A percentile compares a stretch with the other conserved stretches of the same genome.
Evolutionary conservation across 92 coral and sea anemone species (phyloP).

Genomic region (Umimayanthus chanpuru): DNA sequence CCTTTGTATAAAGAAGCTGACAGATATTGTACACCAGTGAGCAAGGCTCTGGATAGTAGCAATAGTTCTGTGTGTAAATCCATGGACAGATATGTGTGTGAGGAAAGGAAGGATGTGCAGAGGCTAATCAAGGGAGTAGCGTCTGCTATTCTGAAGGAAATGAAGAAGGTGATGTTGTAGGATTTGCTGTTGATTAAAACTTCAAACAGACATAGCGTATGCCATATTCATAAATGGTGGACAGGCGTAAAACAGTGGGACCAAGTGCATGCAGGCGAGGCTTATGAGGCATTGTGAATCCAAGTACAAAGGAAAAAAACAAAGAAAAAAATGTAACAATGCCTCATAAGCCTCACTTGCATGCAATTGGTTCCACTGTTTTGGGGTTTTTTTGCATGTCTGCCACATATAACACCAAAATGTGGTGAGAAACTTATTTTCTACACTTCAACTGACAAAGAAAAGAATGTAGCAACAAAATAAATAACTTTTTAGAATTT

Average conservation of each 20-base stretch:
- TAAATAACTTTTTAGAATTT: too few species aligned
- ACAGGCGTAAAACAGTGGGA: too few species aligned
- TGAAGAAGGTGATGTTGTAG: constrained; percentile 46
- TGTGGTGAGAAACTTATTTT: not conserved
- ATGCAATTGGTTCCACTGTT: too few species aligned
- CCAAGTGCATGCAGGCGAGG: too few species aligned
- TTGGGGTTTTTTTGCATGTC: too few species aligned
- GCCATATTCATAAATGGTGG: too few species aligned
- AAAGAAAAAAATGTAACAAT: too few species aligned
- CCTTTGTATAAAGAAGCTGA: not conserved
- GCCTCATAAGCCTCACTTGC: too few species aligned
- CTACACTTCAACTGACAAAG: too few species aligned
- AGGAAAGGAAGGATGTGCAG: constrained; percentile 33
- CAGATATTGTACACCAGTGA: not conserved
- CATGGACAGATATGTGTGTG: constrained; percentile 30
- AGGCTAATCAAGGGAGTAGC: constrained; percentile 40
- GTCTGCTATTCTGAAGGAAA: constrained; percentile 43
- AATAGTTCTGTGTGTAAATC: constrained; percentile 13
- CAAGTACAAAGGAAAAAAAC: too few species aligned
- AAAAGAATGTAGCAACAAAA: too few species aligned
- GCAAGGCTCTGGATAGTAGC: not conserved
- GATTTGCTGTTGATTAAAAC: not conserved
- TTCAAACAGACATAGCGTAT: not conserved
- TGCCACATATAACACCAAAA: not conserved
- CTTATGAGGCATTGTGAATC: too few species aligned